Percentiles rank a stretch among this genome's conserved stretches.
Evolutionary conservation across 2,113 vertebrate genomes (phyloP).

Genomic region (Sturnira hondurensis): DNA sequence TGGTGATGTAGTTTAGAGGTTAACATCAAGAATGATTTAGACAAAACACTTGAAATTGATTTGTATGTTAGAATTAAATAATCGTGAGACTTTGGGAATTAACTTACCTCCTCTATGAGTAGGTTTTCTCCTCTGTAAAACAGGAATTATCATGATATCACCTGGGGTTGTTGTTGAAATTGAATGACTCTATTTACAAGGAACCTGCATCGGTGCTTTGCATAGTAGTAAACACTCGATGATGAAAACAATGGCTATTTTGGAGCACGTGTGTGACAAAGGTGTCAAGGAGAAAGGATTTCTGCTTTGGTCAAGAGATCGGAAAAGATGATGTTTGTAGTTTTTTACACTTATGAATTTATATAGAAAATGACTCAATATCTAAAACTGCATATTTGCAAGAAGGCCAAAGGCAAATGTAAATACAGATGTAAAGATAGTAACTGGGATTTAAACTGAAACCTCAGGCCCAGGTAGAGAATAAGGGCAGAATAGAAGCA

Average conservation of each 20-base stretch:
- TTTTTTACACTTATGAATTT: background rate
- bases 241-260: background rate
- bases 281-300: background rate
- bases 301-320: background rate
- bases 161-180: background rate
- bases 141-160: background rate
- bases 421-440: background rate
- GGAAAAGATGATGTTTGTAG: background rate
- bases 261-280: background rate
- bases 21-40: background rate
- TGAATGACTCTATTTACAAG: background rate
- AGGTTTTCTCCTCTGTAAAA: background rate
- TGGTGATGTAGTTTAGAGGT: background rate
- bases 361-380: background rate
- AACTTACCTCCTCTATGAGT: background rate
- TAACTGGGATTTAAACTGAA: background rate
- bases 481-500: background rate
- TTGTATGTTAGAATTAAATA: background rate
- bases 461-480: background rate
- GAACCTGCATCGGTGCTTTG: background rate
- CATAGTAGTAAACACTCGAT: background rate
- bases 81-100: background rate
- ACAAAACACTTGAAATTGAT: background rate
- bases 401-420: background rate
- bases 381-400: background rate